These are phyloP conservation scores for Biston betularia DNA, from an alignment of 2,888 invertebrate species.

Conservation along the genomic window DNA sequence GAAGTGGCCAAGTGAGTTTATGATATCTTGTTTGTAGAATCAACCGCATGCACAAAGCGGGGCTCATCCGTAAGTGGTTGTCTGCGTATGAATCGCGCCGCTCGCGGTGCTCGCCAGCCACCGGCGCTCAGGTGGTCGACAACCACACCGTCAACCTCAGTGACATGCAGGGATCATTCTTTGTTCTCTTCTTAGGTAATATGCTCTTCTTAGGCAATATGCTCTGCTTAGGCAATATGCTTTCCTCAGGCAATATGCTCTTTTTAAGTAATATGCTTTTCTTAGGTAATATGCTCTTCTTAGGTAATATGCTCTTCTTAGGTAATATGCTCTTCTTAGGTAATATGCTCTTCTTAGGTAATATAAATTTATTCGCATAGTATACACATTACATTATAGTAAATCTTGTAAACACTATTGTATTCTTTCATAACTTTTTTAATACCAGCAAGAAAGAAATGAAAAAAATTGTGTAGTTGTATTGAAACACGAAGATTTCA, in stretches of 20 bases:
- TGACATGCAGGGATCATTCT: slow-evolving; percentile 97
- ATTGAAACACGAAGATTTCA: too few species aligned
- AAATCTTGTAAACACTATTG: too few species aligned
- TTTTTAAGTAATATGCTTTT: neutral
- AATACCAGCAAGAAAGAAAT: too few species aligned
- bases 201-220: neutral
- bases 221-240: neutral
- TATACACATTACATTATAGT: too few species aligned
- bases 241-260: neutral
- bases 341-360: too few species aligned
- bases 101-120: slow-evolving; percentile 92
- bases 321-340: too few species aligned
- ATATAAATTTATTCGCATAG: too few species aligned
- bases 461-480: too few species aligned
- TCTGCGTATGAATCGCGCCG: slow-evolving; percentile 91
- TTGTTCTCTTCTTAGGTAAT: slow-evolving; percentile 7
- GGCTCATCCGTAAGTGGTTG: slow-evolving; percentile 94
- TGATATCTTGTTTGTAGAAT: slow-evolving; percentile 87
- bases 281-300: too few species aligned
- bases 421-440: too few species aligned
- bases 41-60: slow-evolving; percentile 93
- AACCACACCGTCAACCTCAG: slow-evolving; percentile 95
- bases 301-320: too few species aligned
- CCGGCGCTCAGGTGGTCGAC: slow-evolving; percentile 89
- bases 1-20: too few species aligned